Evolutionary conservation across 2,113 vertebrate genomes (phyloP).

Genomic region (Oreocharis arfaki): DNA sequence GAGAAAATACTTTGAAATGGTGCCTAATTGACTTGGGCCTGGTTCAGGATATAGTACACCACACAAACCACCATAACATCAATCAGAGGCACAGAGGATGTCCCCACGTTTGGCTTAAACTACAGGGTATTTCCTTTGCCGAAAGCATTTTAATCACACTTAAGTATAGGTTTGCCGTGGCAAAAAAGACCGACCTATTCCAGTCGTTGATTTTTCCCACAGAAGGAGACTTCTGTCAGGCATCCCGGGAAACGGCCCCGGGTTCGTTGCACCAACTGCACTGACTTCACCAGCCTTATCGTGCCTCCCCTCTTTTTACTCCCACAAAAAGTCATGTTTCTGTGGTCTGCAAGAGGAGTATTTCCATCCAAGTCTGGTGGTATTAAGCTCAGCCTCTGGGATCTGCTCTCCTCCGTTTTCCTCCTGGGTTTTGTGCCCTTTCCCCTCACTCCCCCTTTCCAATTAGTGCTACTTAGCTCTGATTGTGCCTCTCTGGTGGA

Average conservation of each 20-base stretch:
- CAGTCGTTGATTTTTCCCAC: conserved; percentile 50
- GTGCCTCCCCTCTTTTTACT: not conserved
- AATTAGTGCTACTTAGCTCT: not conserved
- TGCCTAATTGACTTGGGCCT: conserved; percentile 51
- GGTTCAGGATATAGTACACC: conserved; percentile 19
- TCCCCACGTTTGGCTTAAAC: conserved; percentile 22
- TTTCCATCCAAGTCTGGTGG: not conserved
- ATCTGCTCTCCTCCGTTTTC: not conserved
- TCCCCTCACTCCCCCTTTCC: not conserved
- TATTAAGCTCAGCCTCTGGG: not conserved
- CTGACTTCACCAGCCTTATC: not conserved
- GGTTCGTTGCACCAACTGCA: not conserved
- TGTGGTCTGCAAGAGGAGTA: no score
- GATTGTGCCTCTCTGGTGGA: not conserved
- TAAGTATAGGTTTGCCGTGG: conserved; percentile 55
- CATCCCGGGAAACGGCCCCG: not conserved
- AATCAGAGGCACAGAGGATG: conserved; percentile 31
- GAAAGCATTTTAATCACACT: conserved; percentile 33
- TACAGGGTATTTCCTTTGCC: conserved; percentile 56
- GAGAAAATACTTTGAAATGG: conserved; percentile 24
- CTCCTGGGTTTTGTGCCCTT: not conserved
- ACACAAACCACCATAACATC: conserved; percentile 56
- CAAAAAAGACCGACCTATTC: not conserved
- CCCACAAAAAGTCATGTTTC: not conserved
- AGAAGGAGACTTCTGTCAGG: conserved; percentile 1